Evolutionary conservation across 2,113 vertebrate genomes (phyloP).

Genomic region (Nothobranchius furzeri): DNA sequence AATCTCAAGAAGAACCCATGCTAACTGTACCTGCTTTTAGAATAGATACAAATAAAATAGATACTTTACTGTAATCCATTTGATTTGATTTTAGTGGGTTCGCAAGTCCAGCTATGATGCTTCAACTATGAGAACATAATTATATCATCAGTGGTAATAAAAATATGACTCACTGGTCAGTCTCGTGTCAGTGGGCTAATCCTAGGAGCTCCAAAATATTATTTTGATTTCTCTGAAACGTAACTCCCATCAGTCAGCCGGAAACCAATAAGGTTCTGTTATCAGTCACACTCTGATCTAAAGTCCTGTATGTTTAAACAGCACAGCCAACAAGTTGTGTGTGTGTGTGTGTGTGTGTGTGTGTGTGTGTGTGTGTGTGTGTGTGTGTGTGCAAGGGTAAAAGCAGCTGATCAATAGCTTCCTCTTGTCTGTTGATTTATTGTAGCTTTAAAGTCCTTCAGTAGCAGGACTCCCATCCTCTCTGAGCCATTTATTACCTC

Average conservation of each 20-base stretch:
- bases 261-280: conserved; percentile 22
- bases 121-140: too few species aligned
- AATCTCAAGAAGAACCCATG: too few species aligned
- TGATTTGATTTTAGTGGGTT: too few species aligned
- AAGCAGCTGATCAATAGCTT: conserved; percentile 37
- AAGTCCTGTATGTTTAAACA: conserved; percentile 54
- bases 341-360: not conserved
- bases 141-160: too few species aligned
- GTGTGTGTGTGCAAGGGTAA: conserved; percentile 10
- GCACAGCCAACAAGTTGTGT: conserved; percentile 12
- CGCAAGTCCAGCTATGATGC: too few species aligned
- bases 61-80: too few species aligned
- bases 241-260: not conserved
- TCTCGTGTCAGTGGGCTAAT: too few species aligned
- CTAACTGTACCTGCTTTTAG: too few species aligned
- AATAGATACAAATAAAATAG: too few species aligned
- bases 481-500: conserved; percentile 18
- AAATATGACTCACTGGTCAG: too few species aligned
- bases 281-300: conserved; percentile 48
- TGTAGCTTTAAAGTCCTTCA: conserved; percentile 33
- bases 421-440: conserved; percentile 41
- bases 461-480: conserved; percentile 4
- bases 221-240: not conserved
- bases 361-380: not conserved
- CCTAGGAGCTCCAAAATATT: too few species aligned